Percentiles rank a stretch among this genome's conserved stretches.
These are phyloP conservation scores for Bufo gargarizans DNA, from an alignment of 2,113 vertebrate species.

Conservation along the genomic window DNA sequence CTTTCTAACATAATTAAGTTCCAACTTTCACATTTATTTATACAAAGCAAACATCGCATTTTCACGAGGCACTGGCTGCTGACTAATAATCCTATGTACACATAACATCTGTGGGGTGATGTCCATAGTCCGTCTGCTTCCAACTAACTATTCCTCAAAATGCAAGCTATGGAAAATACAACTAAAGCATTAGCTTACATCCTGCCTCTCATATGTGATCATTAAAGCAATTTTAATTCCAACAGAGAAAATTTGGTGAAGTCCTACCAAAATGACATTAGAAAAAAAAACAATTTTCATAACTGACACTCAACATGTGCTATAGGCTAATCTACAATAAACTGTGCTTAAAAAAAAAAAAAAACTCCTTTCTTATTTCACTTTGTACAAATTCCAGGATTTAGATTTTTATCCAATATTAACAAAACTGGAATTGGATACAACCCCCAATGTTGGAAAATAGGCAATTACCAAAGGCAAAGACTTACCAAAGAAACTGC, in stretches of 20 bases:
- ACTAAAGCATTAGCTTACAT: neutral
- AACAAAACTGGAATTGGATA: neutral
- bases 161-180: neutral
- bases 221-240: neutral
- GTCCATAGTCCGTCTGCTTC: neutral
- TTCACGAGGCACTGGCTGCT: too few relatives aligned
- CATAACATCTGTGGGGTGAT: neutral
- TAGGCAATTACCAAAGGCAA: neutral
- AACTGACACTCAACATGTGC: neutral
- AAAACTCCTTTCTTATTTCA: neutral
- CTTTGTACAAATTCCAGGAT: neutral
- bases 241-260: neutral
- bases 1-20: too few relatives aligned
- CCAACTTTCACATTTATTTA: too few relatives aligned
- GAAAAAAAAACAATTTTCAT: neutral
- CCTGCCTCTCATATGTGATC: neutral
- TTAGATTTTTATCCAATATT: neutral
- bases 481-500: constrained; percentile 60
- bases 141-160: neutral
- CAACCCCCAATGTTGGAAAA: neutral
- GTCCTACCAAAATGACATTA: neutral
- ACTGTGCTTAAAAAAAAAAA: neutral
- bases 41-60: too few relatives aligned
- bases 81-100: too few relatives aligned
- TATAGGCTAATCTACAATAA: neutral